These are phyloP conservation scores for Nerophis lumbriciformis DNA, from an alignment of 2,113 vertebrate species.

Conservation along the genomic window DNA sequence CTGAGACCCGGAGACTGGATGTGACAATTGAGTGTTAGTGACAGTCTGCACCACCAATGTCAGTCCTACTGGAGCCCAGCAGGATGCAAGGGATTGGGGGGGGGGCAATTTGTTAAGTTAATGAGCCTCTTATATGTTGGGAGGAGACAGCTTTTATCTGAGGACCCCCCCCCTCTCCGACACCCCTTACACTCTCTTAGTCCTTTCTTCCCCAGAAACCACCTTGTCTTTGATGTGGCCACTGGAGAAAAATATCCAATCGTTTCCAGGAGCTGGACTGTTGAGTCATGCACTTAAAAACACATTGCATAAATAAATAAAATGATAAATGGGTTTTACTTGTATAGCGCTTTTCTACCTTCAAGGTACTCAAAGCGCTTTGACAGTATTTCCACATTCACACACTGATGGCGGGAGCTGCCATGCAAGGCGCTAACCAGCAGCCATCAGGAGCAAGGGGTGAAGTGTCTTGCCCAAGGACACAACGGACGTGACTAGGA, in stretches of 20 bases:
- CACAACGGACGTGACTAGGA: too few species aligned
- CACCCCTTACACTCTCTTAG: constrained; percentile 18
- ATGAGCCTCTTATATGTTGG: constrained; percentile 68
- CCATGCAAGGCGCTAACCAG: too few species aligned
- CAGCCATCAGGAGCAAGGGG: too few species aligned
- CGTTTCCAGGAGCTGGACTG: background rate
- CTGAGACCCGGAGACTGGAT: constrained; percentile 56
- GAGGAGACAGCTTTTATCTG: constrained; percentile 65
- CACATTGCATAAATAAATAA: too few species aligned
- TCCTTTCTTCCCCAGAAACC: constrained; percentile 5
- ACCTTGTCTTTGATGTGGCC: constrained; percentile 45
- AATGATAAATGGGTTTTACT: too few species aligned
- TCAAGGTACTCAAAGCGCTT: too few species aligned
- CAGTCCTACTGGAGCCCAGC: constrained; percentile 63
- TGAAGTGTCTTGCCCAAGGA: too few species aligned
- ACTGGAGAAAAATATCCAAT: background rate
- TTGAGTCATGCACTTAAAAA: background rate
- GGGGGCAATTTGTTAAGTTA: constrained; percentile 38
- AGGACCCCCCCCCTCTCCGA: constrained; percentile 31
- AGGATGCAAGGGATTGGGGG: constrained; percentile 26
- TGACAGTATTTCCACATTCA: too few species aligned
- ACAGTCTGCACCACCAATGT: constrained; percentile 52
- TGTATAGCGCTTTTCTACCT: too few species aligned
- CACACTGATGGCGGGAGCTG: too few species aligned
- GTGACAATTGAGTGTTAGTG: constrained; percentile 68